phyloP scores from a whole-genome alignment of 2,113 vertebrate genomes.

The Puffinus mauretanicus region DNA sequence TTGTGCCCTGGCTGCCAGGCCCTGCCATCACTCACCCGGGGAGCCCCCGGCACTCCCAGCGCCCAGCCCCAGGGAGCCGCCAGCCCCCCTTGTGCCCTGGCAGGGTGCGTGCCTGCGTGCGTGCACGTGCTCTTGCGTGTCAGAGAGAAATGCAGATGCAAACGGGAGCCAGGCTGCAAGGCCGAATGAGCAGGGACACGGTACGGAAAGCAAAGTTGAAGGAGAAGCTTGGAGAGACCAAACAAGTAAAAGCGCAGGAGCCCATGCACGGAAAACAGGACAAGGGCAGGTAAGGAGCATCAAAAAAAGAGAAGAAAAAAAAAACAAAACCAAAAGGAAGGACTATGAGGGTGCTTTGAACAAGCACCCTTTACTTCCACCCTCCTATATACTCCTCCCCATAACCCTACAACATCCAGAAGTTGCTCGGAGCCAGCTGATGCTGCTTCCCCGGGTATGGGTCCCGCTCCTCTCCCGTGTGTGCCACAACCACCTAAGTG shows the following conservation, averaged over 20 bases:
- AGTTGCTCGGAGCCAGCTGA: not conserved
- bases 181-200: not conserved
- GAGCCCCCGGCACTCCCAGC: not conserved
- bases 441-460: not conserved
- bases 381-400: not conserved
- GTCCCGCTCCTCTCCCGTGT: rapidly evolving
- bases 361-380: not conserved
- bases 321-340: not conserved
- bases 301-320: not conserved
- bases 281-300: not conserved
- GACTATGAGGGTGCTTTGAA: not conserved
- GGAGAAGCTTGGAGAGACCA: not conserved
- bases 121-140: rapidly evolving
- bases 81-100: not conserved
- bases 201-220: not conserved
- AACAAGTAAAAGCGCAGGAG: not conserved
- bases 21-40: rapidly evolving
- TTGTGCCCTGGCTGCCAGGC: not conserved
- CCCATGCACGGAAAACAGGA: not conserved
- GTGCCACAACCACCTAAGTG: not conserved
- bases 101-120: rapidly evolving
- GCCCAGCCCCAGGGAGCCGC: too few species aligned
- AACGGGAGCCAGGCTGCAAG: not conserved
- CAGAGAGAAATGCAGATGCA: not conserved
- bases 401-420: not conserved